Conservation (phyloP, 2,888 invertebrate genomes). For the Cheilosia variabilis region DNA sequence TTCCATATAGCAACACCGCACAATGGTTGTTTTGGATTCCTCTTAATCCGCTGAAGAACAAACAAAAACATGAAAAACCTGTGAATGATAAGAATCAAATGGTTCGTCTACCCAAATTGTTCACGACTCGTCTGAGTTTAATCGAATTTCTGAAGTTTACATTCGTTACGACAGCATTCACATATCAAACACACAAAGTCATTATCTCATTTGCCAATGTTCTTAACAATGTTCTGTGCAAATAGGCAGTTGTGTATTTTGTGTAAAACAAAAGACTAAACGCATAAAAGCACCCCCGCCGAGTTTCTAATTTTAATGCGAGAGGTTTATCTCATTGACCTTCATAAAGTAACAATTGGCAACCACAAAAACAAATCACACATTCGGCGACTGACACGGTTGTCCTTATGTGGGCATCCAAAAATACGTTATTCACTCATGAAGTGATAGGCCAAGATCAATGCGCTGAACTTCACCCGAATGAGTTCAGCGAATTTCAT, state of each 20-base stretch:
- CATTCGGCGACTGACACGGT: slow-evolving; percentile 3
- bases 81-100: no score
- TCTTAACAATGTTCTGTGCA: neutral
- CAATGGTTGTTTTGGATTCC: no score
- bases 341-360: neutral
- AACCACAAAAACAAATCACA: neutral
- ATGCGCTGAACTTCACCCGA: neutral
- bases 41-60: no score
- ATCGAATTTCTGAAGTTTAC: no score
- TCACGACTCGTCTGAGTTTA: no score
- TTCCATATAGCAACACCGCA: no score
- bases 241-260: neutral
- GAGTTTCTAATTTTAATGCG: slow-evolving; percentile 1
- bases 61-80: no score
- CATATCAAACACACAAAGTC: no score
- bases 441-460: slow-evolving; percentile 22
- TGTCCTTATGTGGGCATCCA: slow-evolving; percentile 7
- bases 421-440: neutral
- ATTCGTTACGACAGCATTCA: no score
- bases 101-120: no score
- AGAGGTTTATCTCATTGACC: slow-evolving; percentile 28
- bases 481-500: neutral
- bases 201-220: no score
- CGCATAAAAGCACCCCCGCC: neutral
- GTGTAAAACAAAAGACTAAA: neutral